Evolutionary conservation across 2,888 invertebrate species (phyloP).

Genomic region (Heliconius hortense): DNA sequence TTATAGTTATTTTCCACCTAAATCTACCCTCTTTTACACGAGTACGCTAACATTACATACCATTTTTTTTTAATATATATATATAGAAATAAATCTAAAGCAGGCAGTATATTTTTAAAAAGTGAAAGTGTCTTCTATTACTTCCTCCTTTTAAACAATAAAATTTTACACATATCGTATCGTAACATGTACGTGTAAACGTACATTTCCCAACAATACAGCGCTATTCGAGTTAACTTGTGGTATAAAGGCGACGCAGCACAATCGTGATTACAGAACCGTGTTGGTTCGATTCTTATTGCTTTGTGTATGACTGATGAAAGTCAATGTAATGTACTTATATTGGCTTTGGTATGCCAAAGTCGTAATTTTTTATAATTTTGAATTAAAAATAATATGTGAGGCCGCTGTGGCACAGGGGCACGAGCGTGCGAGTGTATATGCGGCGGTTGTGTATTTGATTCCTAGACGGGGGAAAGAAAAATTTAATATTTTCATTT

Average conservation of each 20-base stretch:
- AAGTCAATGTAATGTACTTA: slow-evolving; percentile 22
- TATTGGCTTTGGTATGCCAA: background rate
- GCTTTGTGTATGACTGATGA: slow-evolving; percentile 36
- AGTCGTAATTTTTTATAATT: background rate
- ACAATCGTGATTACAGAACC: slow-evolving; percentile 43
- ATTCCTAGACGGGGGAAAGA: background rate
- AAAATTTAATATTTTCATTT: background rate
- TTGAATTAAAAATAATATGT: background rate
- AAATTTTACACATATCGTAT: slow-evolving; percentile 23
- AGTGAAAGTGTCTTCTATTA: no score
- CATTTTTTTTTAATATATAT: no score
- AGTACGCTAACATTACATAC: no score
- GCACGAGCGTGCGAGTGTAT: background rate
- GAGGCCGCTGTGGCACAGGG: background rate
- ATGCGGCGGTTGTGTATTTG: background rate
- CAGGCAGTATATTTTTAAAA: no score
- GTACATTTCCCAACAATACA: slow-evolving; percentile 32
- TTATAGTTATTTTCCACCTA: no score
- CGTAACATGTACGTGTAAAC: slow-evolving; percentile 23
- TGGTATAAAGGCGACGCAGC: slow-evolving; percentile 44
- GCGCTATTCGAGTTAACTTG: slow-evolving; percentile 43
- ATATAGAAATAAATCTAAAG: no score
- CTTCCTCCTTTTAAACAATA: background rate
- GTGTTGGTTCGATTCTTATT: slow-evolving; percentile 44
- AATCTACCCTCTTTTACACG: no score